These are phyloP conservation scores for Rhipidura dahli DNA, from an alignment of 2,113 vertebrate genomes.

Conservation along the genomic window DNA sequence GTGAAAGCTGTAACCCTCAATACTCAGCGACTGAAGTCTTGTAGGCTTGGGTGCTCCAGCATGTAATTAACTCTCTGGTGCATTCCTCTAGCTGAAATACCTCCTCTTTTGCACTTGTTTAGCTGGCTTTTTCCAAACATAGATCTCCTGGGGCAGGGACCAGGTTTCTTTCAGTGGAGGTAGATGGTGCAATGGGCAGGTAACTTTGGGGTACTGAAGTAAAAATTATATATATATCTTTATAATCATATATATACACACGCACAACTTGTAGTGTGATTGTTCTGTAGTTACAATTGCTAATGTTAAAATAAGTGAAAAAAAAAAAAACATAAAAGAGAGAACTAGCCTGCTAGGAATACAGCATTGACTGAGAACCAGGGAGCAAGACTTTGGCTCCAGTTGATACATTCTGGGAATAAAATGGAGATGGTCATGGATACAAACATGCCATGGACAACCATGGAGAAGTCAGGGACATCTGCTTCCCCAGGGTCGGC, in stretches of 20 bases:
- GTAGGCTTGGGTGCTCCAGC: neutral
- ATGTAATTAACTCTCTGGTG: neutral
- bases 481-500: neutral
- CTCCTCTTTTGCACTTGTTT: neutral
- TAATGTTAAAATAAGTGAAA: neutral
- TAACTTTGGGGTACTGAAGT: neutral
- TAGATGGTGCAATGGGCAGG: fast-evolving
- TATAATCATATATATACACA: neutral
- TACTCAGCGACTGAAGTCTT: neutral
- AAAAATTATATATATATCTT: neutral
- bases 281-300: neutral
- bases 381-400: neutral
- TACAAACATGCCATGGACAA: neutral
- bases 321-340: neutral
- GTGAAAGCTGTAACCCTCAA: neutral
- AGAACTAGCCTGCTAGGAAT: neutral
- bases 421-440: neutral
- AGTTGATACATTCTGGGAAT: neutral
- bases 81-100: neutral
- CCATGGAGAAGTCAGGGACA: neutral
- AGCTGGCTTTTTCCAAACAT: neutral
- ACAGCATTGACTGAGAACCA: neutral
- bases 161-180: neutral
- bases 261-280: neutral
- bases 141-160: neutral